These are phyloP conservation scores for Campylomormyrus numenius DNA, from an alignment of 2,113 vertebrate species.

Conservation along the genomic window DNA sequence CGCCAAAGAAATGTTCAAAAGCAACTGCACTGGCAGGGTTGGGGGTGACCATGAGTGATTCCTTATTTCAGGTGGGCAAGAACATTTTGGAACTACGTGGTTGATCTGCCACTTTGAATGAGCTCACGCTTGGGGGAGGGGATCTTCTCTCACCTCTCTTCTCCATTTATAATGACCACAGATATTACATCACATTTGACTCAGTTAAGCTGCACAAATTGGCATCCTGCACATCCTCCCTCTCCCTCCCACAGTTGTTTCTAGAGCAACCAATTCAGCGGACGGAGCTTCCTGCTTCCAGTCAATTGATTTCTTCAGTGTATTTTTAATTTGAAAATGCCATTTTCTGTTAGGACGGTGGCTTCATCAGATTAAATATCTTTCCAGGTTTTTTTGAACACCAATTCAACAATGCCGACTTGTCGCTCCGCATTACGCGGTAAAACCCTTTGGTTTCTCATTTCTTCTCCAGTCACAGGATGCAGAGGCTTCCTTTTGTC, in stretches of 20 bases:
- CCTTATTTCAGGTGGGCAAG: not conserved
- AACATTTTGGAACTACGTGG: not conserved
- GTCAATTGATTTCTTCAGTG: slow-evolving; percentile 13
- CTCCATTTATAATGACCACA: not conserved
- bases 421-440: not conserved
- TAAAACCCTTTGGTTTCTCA: not conserved
- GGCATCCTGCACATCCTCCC: not conserved
- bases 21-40: not conserved
- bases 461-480: not conserved
- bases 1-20: not conserved
- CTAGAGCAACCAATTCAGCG: slow-evolving; percentile 19
- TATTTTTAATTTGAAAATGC: slow-evolving; percentile 18
- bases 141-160: not conserved
- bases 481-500: not conserved
- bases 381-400: not conserved
- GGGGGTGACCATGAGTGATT: not conserved
- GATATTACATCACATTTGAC: not conserved
- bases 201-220: slow-evolving; percentile 3
- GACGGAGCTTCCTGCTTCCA: not conserved
- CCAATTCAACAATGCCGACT: not conserved
- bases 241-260: slow-evolving; percentile 22
- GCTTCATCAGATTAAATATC: not conserved
- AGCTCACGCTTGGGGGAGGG: not conserved
- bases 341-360: slow-evolving; percentile 1
- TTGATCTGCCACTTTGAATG: not conserved